Evolutionary conservation across 2,797 vertebrate genomes (phyloP).

Genomic region (Alfaro cultratus): DNA sequence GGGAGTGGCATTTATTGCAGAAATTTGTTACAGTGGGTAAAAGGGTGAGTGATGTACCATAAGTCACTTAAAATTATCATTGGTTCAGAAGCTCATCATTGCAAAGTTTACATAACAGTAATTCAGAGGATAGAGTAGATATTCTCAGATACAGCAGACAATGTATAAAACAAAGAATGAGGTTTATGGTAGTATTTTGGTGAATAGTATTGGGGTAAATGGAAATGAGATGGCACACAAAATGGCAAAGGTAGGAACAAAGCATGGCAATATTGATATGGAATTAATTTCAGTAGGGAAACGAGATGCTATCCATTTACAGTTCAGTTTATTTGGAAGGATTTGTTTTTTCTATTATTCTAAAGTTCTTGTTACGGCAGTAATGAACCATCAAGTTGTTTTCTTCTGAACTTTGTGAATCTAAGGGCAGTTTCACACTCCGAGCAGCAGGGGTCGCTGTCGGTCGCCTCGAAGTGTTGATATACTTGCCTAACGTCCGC

Average conservation of each 20-base stretch:
- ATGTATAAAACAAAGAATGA: not conserved
- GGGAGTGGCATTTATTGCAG: not conserved
- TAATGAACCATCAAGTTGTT: no score
- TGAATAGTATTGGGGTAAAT: not conserved
- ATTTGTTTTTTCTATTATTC: not conserved
- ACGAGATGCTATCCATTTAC: not conserved
- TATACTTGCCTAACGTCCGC: conserved; percentile 13
- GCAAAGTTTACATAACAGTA: not conserved
- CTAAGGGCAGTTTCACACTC: not conserved
- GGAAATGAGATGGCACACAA: not conserved
- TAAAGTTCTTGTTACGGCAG: no score
- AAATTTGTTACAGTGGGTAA: not conserved
- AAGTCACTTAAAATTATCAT: not conserved
- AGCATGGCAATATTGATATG: not conserved
- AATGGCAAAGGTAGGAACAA: not conserved
- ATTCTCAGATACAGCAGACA: not conserved
- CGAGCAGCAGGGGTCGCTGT: conserved; percentile 56
- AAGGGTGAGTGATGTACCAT: not conserved
- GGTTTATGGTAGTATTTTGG: not conserved
- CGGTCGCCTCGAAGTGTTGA: fast-evolving
- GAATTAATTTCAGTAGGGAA: not conserved
- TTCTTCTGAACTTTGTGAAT: not conserved
- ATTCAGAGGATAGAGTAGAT: not conserved
- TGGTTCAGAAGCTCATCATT: not conserved
- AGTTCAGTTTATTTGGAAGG: not conserved